These are phyloP conservation scores for Parnassius smintheus DNA, from an alignment of 2,888 invertebrate species.

Conservation along the genomic window DNA sequence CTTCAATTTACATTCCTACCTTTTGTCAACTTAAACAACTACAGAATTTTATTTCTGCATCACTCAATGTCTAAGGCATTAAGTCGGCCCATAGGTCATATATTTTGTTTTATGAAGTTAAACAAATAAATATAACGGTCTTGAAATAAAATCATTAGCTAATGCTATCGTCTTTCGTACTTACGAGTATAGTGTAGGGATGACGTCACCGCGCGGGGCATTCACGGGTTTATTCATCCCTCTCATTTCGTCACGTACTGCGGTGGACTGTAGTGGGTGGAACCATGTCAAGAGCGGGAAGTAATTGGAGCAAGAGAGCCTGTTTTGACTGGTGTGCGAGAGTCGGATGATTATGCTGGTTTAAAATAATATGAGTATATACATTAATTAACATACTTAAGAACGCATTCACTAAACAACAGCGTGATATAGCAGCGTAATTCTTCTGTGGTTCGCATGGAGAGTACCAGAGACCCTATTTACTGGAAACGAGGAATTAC, in stretches of 20 bases:
- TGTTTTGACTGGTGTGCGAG: conserved; percentile 24
- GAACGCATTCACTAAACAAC: not conserved
- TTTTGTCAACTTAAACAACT: too few species aligned
- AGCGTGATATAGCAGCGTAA: not conserved
- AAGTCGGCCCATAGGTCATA: too few species aligned
- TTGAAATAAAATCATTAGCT: conserved; percentile 4
- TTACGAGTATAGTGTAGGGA: not conserved
- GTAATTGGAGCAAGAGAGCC: conserved; percentile 36
- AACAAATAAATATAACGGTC: too few species aligned
- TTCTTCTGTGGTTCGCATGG: too few species aligned
- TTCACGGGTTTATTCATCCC: conserved; percentile 6
- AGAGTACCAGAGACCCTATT: too few species aligned
- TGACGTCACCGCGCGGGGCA: conserved; percentile 11
- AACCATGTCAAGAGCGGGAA: conserved; percentile 38
- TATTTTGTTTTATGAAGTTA: too few species aligned
- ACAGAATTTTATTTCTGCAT: too few species aligned
- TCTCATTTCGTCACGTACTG: conserved; percentile 26
- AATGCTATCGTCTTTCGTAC: not conserved
- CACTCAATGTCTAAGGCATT: too few species aligned
- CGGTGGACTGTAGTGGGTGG: conserved; percentile 30
- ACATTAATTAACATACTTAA: conserved; percentile 3
- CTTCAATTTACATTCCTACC: too few species aligned
- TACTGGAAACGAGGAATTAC: too few species aligned
- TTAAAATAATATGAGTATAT: not conserved
- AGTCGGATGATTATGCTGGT: not conserved